Conservation (phyloP, 2,113 vertebrate species). For the Lycaon pictus region DNA sequence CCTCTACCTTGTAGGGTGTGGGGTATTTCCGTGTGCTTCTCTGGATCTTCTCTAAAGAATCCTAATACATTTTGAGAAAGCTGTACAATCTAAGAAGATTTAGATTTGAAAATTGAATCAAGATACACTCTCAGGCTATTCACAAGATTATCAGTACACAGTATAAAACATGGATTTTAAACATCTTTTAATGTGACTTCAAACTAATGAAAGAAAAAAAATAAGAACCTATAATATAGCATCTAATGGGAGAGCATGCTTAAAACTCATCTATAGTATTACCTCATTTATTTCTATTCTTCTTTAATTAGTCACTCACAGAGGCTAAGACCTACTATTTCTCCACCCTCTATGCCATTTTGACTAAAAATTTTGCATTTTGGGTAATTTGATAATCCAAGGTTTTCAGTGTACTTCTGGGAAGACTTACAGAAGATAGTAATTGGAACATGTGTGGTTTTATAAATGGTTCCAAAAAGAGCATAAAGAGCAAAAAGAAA, state of each 20-base stretch:
- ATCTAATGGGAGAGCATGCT: neutral
- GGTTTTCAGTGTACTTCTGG: neutral
- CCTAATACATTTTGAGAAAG: constrained; percentile 73
- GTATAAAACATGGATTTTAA: neutral
- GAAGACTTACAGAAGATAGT: neutral
- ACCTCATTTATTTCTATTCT: constrained; percentile 18
- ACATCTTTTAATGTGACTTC: neutral
- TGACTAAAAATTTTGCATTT: constrained; percentile 26
- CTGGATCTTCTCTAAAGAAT: constrained; percentile 5
- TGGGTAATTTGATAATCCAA: neutral
- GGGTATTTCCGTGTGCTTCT: neutral
- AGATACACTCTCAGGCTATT: constrained; percentile 75
- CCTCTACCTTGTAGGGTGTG: neutral
- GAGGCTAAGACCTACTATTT: neutral
- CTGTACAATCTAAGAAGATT: constrained; percentile 57
- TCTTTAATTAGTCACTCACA: neutral
- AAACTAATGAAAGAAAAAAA: constrained; percentile 14
- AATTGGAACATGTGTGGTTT: neutral
- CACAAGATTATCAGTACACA: neutral
- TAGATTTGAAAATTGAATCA: constrained; percentile 75
- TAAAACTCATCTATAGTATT: neutral
- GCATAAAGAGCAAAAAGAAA: neutral
- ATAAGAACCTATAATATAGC: neutral
- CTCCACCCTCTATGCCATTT: neutral
- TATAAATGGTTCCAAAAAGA: neutral